Conservation (phyloP, 2,888 invertebrate species). For the Melipona beecheii region DNA sequence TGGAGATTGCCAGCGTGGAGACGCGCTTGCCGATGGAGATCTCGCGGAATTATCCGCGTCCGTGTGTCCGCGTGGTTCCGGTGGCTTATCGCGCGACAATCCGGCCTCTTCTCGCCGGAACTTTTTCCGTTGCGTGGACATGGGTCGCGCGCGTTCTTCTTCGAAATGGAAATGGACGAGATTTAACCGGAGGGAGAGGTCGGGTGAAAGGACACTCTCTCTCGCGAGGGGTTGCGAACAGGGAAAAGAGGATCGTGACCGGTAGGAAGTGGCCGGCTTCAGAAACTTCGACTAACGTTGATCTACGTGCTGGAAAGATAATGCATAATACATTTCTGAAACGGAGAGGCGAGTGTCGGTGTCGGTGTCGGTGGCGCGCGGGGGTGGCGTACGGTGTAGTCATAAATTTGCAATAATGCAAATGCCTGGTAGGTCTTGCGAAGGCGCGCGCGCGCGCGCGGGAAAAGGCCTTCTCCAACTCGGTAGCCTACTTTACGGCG, state of each 20-base stretch:
- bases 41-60: conserved; percentile 33
- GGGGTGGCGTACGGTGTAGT: conserved; percentile 73
- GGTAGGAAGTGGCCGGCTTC: conserved; percentile 65
- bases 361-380: conserved; percentile 47
- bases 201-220: conserved; percentile 1
- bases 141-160: background rate
- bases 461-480: conserved; percentile 67
- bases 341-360: conserved; percentile 66
- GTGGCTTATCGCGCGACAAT: conserved; percentile 37
- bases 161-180: conserved; percentile 55
- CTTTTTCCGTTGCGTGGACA: background rate
- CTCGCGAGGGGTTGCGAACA: conserved; percentile 8
- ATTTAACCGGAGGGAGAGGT: conserved; percentile 23
- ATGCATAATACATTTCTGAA: conserved; percentile 82
- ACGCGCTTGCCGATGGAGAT: conserved; percentile 11
- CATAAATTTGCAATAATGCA: conserved; percentile 83
- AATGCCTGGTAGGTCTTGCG: conserved; percentile 75
- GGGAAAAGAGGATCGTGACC: conserved; percentile 56
- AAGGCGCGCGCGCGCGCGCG: conserved; percentile 17
- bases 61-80: background rate
- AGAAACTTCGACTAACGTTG: conserved; percentile 81
- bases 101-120: conserved; percentile 19
- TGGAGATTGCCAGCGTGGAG: too few species aligned
- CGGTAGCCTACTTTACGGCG: conserved; percentile 77
- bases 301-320: conserved; percentile 83